Conservation (phyloP, 2,797 vertebrate species). For the Sebastes oblongus region DNA sequence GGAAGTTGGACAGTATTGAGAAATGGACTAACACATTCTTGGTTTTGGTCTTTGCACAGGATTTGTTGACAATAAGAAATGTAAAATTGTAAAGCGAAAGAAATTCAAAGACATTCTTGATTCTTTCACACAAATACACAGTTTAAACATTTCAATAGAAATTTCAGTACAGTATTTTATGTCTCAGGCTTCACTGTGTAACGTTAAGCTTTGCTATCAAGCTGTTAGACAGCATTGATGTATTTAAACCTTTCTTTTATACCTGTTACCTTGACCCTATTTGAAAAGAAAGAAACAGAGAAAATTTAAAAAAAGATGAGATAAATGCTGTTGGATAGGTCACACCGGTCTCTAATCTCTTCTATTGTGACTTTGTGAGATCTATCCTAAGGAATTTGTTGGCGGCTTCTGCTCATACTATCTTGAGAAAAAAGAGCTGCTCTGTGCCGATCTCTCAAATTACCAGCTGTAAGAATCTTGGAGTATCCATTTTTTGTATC, state of each 20-base stretch:
- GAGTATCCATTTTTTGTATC: constrained; percentile 25
- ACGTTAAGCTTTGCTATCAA: neutral
- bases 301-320: neutral
- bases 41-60: neutral
- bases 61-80: neutral
- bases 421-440: neutral
- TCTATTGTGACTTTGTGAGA: constrained; percentile 25
- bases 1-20: neutral
- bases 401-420: constrained; percentile 15
- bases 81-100: neutral
- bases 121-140: neutral
- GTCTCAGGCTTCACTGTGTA: neutral
- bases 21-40: neutral
- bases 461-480: constrained; percentile 35
- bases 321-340: neutral
- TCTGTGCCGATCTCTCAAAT: constrained; percentile 35
- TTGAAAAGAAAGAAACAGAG: neutral
- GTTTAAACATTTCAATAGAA: neutral
- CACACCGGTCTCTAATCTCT: constrained; percentile 16
- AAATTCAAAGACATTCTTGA: neutral
- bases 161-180: neutral
- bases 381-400: constrained; percentile 42
- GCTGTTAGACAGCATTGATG: neutral
- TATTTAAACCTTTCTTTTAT: neutral
- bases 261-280: neutral